Base-by-base conservation (phyloP, 2,113 vertebrate genomes). In the Xiphorhynchus elegans region DNA sequence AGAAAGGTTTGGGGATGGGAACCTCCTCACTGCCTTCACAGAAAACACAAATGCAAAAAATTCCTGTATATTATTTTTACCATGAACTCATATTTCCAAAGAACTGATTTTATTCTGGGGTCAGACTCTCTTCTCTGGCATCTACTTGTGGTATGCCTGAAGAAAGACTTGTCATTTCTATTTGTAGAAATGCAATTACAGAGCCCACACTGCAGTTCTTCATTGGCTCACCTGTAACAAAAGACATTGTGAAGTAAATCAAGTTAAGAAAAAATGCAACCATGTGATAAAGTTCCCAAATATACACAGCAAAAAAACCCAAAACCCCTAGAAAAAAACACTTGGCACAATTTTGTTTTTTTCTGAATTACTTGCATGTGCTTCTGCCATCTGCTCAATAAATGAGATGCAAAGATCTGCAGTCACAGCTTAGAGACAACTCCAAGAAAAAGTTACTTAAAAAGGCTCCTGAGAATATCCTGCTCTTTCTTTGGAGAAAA, bases 401-500 rank as follows among this genome's bases (percentile, higher is more conserved):
- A 55, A 47, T 13, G 17, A 0, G 1, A 35, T 18, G 39, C 39
- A 63, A 0, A 2, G 67, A 79, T 67, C 89, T 85, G 47, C 83
- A 87, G 35, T 35, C 69, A 42, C 25, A 85, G 58, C 28, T 63
- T 31, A 58, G 56, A 85, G 67, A 59, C 29, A 85, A 75, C 52
- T 79, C 33, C 24, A 14, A 19, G 20, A 46, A 79, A 75, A 81
- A 40, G 35, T 42, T 16, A 23, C 55, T 69, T 84, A 3, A 81
- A 84, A 90, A 75, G 17, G 18, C 25, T 67, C 26, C 75, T 59
- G 66, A 79, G 60, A 94, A 60, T 72, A 84, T 79, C 35, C 39
- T 46, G 24, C 26, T 33, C 60, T 89, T 87, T 78, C 44, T 81
- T 47, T 47, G 55, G 37, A 40, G n/a, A 81, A 89, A 81, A 59